phyloP scores from a whole-genome alignment of 2,113 vertebrate genomes.

The Hystrix cristata region DNA sequence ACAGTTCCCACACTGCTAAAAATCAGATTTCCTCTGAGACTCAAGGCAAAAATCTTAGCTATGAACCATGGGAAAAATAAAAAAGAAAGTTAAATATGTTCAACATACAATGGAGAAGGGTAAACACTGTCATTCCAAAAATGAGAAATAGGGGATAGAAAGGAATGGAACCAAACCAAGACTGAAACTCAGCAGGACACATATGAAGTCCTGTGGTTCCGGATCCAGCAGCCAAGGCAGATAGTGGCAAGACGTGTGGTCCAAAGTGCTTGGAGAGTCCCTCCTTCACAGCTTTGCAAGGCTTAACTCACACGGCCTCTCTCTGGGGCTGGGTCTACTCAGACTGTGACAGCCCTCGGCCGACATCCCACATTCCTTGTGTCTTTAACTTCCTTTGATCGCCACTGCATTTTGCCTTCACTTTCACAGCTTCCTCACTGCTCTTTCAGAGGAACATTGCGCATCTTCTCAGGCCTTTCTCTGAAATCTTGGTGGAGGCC shows the following conservation, averaged over 20 bases:
- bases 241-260: too few relatives aligned
- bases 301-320: too few relatives aligned
- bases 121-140: background rate
- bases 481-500: background rate
- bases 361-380: background rate
- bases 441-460: background rate
- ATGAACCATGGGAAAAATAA: background rate
- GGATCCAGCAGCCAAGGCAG: too few relatives aligned
- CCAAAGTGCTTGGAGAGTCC: too few relatives aligned
- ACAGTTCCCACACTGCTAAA: background rate
- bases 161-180: too few relatives aligned
- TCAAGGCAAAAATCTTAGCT: background rate
- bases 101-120: background rate
- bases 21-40: background rate
- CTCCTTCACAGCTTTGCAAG: too few relatives aligned
- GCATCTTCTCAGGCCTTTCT: background rate
- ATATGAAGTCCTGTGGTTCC: too few relatives aligned
- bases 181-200: background rate
- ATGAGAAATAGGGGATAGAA: background rate
- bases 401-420: background rate
- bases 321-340: too few relatives aligned
- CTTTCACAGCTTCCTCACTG: background rate
- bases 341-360: too few relatives aligned
- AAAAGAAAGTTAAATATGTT: background rate
- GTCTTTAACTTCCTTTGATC: background rate